Percentiles rank a stretch among this genome's conserved stretches.
These are phyloP conservation scores for Parnassius smintheus DNA, from an alignment of 2,888 invertebrate species.

Conservation along the genomic window DNA sequence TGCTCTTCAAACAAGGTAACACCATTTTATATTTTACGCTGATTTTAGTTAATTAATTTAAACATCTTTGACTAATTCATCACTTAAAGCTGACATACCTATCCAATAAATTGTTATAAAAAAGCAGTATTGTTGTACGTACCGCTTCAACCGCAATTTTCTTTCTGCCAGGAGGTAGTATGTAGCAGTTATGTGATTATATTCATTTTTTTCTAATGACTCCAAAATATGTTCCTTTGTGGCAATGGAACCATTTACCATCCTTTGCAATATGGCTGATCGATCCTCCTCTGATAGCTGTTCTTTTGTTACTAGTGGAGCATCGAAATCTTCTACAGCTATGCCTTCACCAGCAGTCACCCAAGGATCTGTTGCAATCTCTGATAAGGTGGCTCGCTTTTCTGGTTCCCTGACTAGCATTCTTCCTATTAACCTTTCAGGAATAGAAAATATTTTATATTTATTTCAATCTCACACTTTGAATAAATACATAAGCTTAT, in stretches of 20 bases:
- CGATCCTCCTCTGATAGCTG: constrained; percentile 96
- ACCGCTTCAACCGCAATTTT: constrained; percentile 90
- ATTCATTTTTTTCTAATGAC: constrained; percentile 97
- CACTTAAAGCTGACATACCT: no score
- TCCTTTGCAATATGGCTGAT: constrained; percentile 94
- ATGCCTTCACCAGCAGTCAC: constrained; percentile 80
- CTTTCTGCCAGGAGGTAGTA: constrained; percentile 98
- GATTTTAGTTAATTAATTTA: no score
- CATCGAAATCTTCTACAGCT: constrained; percentile 81
- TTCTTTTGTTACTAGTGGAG: constrained; percentile 93
- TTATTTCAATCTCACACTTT: no score
- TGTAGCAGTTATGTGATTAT: constrained; percentile 99
- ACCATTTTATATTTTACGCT: no score
- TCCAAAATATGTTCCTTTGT: constrained; percentile 96
- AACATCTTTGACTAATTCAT: no score
- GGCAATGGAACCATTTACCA: constrained; percentile 97
- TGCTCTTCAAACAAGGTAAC: no score
- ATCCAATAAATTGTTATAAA: no score
- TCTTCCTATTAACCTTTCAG: constrained; percentile 88
- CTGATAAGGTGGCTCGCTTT: constrained; percentile 91
- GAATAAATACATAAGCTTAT: no score
- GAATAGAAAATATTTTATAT: no score
- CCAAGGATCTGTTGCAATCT: constrained; percentile 95
- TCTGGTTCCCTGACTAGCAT: constrained; percentile 98
- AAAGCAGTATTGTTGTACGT: constrained; percentile 27